Evolutionary conservation across 2,113 vertebrate genomes (phyloP), one percentile per base, ranked within the genome.

Genomic region (Ageneiosus marmoratus): DNA sequence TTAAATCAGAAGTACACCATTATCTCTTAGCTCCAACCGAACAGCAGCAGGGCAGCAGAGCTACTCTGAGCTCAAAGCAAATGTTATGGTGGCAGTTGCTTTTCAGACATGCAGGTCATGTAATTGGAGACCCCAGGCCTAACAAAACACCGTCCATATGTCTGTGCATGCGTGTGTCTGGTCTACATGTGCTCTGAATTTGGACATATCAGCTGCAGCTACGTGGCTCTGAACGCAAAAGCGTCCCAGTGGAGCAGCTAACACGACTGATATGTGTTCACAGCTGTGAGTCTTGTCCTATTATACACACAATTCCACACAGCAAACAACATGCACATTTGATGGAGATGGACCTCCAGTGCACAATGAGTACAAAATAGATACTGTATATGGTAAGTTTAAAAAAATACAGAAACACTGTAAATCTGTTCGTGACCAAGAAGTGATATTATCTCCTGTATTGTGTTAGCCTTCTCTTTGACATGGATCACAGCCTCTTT

Each of bases 161-260:
- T 73, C 55, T 82, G 44, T 46, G 16, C 37, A 7, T 44, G 41
- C 50, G 50, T 69, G 48, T 72, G 80, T 48, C 16, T 48, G 69
- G 20, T 79, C 41, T 44, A 63, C 27, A 10, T n/a, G 5, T 32
- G n/a, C 58, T 41, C 50, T 29, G 51, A 90, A 87, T 88, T 88
- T 88, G 86, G 86, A 87, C 86, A 83, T 85, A 18, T 60, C 29
- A 18, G 65, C 37, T 83, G 79, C 83, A 88, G 89, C 86, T 63
- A 56, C 77, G 79, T 86, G 86, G 83, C 84, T 27, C 67, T 69
- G 37, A 77, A 86, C 29, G 20, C 3, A 41, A 75, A 41, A 37
- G n/a, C 51, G 4, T 50, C 76, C 58, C 46, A 27, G n/a, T 56
- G 72, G 81, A 86, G 62, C 5, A 44, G 41, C 58, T 37, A 74